Evolutionary conservation across 2,113 vertebrate genomes (phyloP).

Genomic region (Menidia beryllina): DNA sequence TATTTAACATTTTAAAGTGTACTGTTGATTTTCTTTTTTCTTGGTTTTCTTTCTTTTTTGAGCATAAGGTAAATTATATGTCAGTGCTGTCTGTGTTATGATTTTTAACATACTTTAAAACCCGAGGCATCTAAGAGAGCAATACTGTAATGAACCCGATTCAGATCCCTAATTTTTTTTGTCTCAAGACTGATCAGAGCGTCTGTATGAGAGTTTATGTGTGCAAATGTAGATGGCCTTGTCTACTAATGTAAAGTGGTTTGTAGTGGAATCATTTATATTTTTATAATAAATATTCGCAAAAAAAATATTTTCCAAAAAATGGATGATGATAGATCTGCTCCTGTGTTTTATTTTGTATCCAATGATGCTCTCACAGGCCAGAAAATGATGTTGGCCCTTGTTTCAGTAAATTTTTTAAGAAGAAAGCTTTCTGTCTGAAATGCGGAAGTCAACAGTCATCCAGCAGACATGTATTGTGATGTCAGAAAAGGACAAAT

Average conservation of each 20-base stretch:
- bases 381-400: neutral
- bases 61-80: constrained; percentile 89
- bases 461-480: no score
- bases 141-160: constrained; percentile 80
- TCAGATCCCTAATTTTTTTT: constrained; percentile 69
- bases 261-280: constrained; percentile 99
- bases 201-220: constrained; percentile 85
- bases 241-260: constrained; percentile 99
- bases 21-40: constrained; percentile 53
- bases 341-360: constrained; percentile 66
- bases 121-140: constrained; percentile 78
- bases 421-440: no score
- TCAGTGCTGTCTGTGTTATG: constrained; percentile 85
- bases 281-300: constrained; percentile 99
- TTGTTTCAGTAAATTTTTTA: neutral
- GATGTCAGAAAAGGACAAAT: no score
- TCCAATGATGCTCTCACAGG: neutral
- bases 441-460: no score
- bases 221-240: constrained; percentile 97
- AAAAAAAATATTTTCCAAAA: constrained; percentile 99
- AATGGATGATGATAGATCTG: constrained; percentile 80
- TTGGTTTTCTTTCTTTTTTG: neutral
- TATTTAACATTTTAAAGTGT: constrained; percentile 90
- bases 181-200: constrained; percentile 70
- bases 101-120: constrained; percentile 86